Base-by-base conservation (phyloP, 2,113 vertebrate species). In the Oplegnathus fasciatus region DNA sequence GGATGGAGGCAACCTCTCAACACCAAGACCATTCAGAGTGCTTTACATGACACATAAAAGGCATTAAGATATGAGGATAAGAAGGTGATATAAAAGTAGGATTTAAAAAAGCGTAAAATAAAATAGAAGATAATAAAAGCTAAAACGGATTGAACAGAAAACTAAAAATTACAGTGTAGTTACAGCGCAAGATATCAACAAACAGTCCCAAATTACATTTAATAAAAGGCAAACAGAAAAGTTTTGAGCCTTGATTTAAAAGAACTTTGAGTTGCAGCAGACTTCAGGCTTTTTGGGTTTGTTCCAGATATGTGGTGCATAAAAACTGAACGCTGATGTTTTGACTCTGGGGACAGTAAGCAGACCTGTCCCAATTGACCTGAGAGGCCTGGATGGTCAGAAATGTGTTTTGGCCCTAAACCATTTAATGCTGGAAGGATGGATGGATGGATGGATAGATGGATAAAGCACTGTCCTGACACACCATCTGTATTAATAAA, bases 401-500 rank as follows among this genome's bases (percentile, higher is more conserved):
- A 60, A 61, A 70, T 37, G 22, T 54, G 24, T 67, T 67, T 44
- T 67, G 50, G 30, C 32, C 32, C 17, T 66, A 44, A 55, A 78
- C n/a, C n/a, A 50, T 79, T 55, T 58, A 37, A 28, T 55, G 30
- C 9, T 70, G 20, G 77, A 13, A 0, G 22, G 22, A 26, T 37
- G 57, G 4, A 67, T 78, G 34, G 2, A 55, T 55, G 18, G 0
- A 67, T 22, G 6, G 20, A n/a, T 2, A 5, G 28, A 75, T 42
- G 9, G 28, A 32, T 37, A 28, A 54, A 69, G 30, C 66, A 57
- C 61, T 30, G 58, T 75, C 69, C 85, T 78, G 61, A 87, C 71
- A 79, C 76, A 67, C 77, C 62, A 75, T 86, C 84, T 85, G 82
- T 70, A 87, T 85, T 86, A 86, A 82, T 71, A 82, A 82, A 67